These are phyloP conservation scores for Trypoxylon attenuatum DNA, from an alignment of 2,888 invertebrate species.

Conservation along the genomic window DNA sequence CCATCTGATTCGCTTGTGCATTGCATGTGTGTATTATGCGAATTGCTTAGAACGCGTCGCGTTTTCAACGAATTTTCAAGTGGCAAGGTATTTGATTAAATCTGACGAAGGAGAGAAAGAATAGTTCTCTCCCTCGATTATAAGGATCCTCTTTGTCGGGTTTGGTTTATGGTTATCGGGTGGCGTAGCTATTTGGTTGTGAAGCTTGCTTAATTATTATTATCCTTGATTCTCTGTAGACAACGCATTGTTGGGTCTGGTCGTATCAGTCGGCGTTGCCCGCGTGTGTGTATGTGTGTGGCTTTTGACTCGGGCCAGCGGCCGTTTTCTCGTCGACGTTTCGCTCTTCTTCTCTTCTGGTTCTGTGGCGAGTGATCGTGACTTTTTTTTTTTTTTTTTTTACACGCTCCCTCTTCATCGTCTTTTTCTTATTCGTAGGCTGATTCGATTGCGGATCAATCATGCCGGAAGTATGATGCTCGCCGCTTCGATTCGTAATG, in stretches of 20 bases:
- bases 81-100: slow-evolving; percentile 42
- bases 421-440: slow-evolving; percentile 10
- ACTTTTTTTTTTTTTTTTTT: slow-evolving; percentile 5
- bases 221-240: slow-evolving; percentile 10
- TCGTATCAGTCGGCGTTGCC: slow-evolving; percentile 53
- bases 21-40: slow-evolving; percentile 42
- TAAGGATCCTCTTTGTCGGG: not conserved
- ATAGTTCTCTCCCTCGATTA: slow-evolving; percentile 1
- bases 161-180: not conserved
- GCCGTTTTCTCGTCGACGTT: slow-evolving; percentile 60
- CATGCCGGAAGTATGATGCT: slow-evolving; percentile 52
- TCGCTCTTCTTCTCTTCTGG: slow-evolving; percentile 45
- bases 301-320: slow-evolving; percentile 65
- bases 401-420: slow-evolving; percentile 13
- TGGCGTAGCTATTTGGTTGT: not conserved
- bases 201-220: too few species aligned
- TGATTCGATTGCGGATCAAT: slow-evolving; percentile 36
- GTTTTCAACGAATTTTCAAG: slow-evolving; percentile 53
- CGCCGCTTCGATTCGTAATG: slow-evolving; percentile 53
- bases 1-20: too few species aligned
- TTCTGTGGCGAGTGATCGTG: slow-evolving; percentile 27
- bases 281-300: too few species aligned
- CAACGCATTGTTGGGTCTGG: slow-evolving; percentile 30
- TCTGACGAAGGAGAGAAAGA: slow-evolving; percentile 10
- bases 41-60: slow-evolving; percentile 54